phyloP scores from a whole-genome alignment of 2,113 vertebrate genomes.

The Calyptommatus sinebrachiatus region DNA sequence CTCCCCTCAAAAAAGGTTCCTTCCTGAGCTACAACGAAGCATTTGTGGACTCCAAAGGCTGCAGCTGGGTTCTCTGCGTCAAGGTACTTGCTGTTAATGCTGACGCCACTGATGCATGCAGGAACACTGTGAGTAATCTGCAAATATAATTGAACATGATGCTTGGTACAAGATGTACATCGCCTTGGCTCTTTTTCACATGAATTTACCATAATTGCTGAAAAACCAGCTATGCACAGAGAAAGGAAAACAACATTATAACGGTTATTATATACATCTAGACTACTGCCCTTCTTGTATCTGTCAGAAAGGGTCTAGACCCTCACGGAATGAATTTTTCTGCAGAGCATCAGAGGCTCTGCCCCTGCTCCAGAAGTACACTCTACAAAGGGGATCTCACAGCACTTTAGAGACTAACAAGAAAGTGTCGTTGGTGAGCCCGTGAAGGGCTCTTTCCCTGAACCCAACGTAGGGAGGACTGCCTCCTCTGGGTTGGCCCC shows the following conservation, averaged over 20 bases:
- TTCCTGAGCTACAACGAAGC: conserved; percentile 78
- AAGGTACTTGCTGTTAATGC: conserved; percentile 75
- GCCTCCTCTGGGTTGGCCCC: too few relatives aligned
- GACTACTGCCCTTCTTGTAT: not conserved
- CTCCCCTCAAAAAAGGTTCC: conserved; percentile 90
- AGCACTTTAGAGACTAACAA: too few relatives aligned
- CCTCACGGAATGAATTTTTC: too few relatives aligned
- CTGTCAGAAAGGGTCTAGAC: too few relatives aligned
- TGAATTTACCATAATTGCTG: not conserved
- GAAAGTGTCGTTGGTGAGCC: too few relatives aligned
- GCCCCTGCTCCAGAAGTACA: too few relatives aligned
- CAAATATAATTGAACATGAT: conserved; percentile 18
- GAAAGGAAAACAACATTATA: not conserved
- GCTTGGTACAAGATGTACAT: not conserved
- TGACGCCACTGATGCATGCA: conserved; percentile 80
- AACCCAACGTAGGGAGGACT: too few relatives aligned
- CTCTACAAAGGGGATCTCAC: too few relatives aligned
- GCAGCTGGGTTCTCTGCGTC: conserved; percentile 66
- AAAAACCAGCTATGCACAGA: not conserved
- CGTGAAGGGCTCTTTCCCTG: too few relatives aligned
- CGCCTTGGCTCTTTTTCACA: too few relatives aligned
- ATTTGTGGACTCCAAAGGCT: conserved; percentile 72
- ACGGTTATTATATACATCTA: not conserved
- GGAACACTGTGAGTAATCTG: conserved; percentile 86
- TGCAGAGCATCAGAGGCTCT: too few relatives aligned